Evolutionary conservation across 2,888 invertebrate species (phyloP).

Genomic region (Hypolimnas misippus): DNA sequence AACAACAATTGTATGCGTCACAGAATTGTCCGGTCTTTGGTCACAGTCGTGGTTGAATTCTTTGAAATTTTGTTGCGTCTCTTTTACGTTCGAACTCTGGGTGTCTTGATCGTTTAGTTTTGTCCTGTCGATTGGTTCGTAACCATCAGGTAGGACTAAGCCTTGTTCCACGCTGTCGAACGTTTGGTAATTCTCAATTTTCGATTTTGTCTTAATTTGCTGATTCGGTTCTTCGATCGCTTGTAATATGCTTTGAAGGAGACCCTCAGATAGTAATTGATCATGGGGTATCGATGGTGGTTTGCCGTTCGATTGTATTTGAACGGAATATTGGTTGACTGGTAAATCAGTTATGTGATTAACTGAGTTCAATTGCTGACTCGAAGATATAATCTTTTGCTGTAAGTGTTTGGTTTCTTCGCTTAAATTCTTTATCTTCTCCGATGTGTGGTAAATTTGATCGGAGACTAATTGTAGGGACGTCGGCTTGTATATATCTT

Average conservation of each 20-base stretch:
- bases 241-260: conserved; percentile 91
- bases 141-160: conserved; percentile 69
- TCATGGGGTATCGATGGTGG: conserved; percentile 86
- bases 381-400: conserved; percentile 65
- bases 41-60: conserved; percentile 62
- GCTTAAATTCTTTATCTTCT: conserved; percentile 68
- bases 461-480: conserved; percentile 62
- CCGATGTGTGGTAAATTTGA: conserved; percentile 72
- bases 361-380: conserved; percentile 58
- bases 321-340: conserved; percentile 87
- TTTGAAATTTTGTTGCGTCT: conserved; percentile 44
- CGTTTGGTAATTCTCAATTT: conserved; percentile 25
- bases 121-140: conserved; percentile 71
- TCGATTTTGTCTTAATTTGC: conserved; percentile 22
- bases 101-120: conserved; percentile 56
- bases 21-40: conserved; percentile 70
- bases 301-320: conserved; percentile 87
- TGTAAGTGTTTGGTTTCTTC: conserved; percentile 72
- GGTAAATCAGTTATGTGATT: conserved; percentile 66
- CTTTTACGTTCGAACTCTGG: conserved; percentile 56
- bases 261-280: conserved; percentile 90
- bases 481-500: conserved; percentile 60
- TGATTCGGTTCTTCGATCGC: conserved; percentile 89
- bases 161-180: conserved; percentile 54
- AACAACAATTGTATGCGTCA: conserved; percentile 70